phyloP scores from a whole-genome alignment of 2,888 invertebrate genomes.

The Osmoderma eremita region DNA sequence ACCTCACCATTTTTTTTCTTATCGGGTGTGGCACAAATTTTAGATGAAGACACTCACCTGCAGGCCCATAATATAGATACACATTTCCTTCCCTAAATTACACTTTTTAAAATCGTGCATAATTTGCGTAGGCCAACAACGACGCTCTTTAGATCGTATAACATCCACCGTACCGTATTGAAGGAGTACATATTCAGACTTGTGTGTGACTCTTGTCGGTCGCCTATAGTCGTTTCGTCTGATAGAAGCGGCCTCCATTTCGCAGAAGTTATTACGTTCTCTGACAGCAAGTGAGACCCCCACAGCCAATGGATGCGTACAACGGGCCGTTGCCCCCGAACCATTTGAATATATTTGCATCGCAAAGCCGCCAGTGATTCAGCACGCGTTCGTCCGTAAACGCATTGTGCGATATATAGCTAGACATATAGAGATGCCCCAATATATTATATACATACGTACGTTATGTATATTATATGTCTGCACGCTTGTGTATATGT shows the following conservation, averaged over 20 bases:
- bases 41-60: too few relatives aligned
- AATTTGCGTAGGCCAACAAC: background rate
- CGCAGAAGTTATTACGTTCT: slow-evolving; percentile 36
- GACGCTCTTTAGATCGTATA: background rate
- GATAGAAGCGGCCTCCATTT: slow-evolving; percentile 33
- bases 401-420: slow-evolving; percentile 38
- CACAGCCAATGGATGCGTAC: slow-evolving; percentile 4
- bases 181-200: too few relatives aligned
- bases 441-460: too few relatives aligned
- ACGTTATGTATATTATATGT: too few relatives aligned
- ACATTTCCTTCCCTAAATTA: too few relatives aligned
- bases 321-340: slow-evolving; percentile 47
- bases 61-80: too few relatives aligned
- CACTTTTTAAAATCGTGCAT: too few relatives aligned
- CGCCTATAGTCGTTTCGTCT: slow-evolving; percentile 6
- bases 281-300: slow-evolving; percentile 3
- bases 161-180: background rate
- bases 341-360: slow-evolving; percentile 53
- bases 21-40: too few relatives aligned
- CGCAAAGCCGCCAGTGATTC: slow-evolving; percentile 47
- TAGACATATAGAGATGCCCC: background rate
- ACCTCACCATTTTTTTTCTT: too few relatives aligned
- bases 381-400: slow-evolving; percentile 43
- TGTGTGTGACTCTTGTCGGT: background rate
- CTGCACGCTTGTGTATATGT: too few relatives aligned